Conservation (phyloP, 1,140 invertebrate species). For the Papilio dardanus region DNA sequence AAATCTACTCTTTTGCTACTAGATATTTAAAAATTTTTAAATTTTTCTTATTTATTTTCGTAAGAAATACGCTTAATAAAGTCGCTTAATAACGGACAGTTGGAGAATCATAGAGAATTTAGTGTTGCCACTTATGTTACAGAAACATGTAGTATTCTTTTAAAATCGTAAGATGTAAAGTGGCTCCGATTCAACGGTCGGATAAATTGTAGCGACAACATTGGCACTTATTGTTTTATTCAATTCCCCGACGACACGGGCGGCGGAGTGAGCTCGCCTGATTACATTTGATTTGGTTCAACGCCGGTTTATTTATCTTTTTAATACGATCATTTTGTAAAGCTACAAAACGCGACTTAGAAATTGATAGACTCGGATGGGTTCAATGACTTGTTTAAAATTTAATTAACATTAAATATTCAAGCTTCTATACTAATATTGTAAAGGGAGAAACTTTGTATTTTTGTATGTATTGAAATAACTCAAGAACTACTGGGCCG, state of each 20-base stretch:
- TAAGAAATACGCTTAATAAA: no score
- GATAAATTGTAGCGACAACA: conserved; percentile 43
- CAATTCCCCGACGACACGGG: conserved; percentile 40
- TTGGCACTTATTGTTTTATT: conserved; percentile 48
- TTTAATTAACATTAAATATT: conserved; percentile 31
- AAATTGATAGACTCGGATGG: background rate
- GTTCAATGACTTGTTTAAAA: conserved; percentile 27
- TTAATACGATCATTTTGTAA: conserved; percentile 39
- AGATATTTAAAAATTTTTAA: no score
- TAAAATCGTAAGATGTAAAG: conserved; percentile 27
- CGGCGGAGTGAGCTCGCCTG: conserved; percentile 39
- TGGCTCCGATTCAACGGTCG: background rate
- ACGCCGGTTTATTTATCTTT: conserved; percentile 44
- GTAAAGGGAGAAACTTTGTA: no score
- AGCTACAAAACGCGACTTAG: background rate
- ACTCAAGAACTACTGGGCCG: no score
- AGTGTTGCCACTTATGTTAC: no score
- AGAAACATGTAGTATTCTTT: no score
- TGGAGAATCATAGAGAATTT: no score
- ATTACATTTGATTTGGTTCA: conserved; percentile 48
- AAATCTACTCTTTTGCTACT: no score
- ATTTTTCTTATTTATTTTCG: no score
- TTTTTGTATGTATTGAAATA: no score
- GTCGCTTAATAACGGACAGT: no score
- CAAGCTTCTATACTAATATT: no score